Base-by-base conservation (phyloP, 2,797 vertebrate species). In the Champsocephalus esox region DNA sequence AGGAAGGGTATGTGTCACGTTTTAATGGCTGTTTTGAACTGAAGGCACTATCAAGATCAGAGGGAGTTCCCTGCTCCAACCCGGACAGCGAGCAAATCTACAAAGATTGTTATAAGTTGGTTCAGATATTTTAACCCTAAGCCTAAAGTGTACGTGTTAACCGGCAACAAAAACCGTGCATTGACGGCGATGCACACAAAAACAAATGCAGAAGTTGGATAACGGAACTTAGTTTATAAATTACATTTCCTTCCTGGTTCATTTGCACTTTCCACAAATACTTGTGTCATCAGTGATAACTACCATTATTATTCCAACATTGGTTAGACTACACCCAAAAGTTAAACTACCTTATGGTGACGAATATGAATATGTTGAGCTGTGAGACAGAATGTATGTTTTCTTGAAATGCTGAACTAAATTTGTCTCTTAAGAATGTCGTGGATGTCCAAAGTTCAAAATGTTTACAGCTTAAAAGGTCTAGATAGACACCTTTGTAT, bases 151-250 rank as follows among this genome's bases (percentile, higher is more conserved):
- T 13, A 2, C 19, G 24, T 48, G 19, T 9, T 1, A 38, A 82
- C 70, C 51, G 16, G 80, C 75, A 87, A 86, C 50, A 54, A 11
- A 55, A 64, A 50, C 41, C 0, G 1, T 49, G 1, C 63, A 51
- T 8, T 69, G n/a, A 21, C 12, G 19, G 19, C 19, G 19, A 19
- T 19, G 16, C 9, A 28, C 21, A 3, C 4, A 66, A 44, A 12
- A 43, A 5, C 50, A 75, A 69, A 87, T 72, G 76, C 50, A 69
- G 77, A 85, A 85, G 74, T 63, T 44, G 58, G 4, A n/a, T 52
- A 0, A 16, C 52, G 45, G 3, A 62, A 64, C 50, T 1, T 17
- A 6, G 2, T 3, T 70, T 10, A 9, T 41, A 16, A 68, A 59
- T 13, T 28, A 1, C 14, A 82, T 74, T 85, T 87, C 73, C 82